Conservation (phyloP, 1,140 invertebrate species). For the Zaprionus inermis region DNA sequence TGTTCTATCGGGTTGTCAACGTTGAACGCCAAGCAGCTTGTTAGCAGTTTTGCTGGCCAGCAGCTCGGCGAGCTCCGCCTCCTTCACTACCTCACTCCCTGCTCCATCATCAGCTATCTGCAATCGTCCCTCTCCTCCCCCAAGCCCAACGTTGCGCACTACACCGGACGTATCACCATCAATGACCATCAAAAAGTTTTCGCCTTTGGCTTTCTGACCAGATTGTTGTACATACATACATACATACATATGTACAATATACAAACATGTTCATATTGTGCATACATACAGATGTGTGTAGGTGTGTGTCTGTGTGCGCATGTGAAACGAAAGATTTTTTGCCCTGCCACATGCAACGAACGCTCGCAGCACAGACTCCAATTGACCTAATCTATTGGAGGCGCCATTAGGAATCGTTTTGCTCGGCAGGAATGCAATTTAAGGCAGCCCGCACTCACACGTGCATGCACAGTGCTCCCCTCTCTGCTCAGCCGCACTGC, state of each 20-base stretch:
- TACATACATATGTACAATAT: slow-evolving; percentile 14
- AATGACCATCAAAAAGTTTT: slow-evolving; percentile 72
- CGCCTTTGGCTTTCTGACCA: slow-evolving; percentile 53
- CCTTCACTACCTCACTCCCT: neutral
- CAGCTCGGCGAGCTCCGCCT: neutral
- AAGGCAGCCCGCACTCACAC: slow-evolving; percentile 41
- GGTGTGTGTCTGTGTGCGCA: neutral
- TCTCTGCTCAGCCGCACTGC: neutral
- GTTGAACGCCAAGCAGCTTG: slow-evolving; percentile 52
- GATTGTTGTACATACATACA: slow-evolving; percentile 4
- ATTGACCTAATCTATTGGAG: slow-evolving; percentile 57
- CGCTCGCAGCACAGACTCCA: slow-evolving; percentile 40
- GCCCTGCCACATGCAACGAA: slow-evolving; percentile 28
- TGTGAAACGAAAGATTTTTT: slow-evolving; percentile 39
- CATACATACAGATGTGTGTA: neutral
- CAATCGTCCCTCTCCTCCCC: too few relatives aligned
- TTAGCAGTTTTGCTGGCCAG: slow-evolving; percentile 60
- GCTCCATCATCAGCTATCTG: too few relatives aligned
- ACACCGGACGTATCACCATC: slow-evolving; percentile 73
- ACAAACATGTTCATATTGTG: neutral
- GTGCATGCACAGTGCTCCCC: neutral
- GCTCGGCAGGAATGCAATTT: slow-evolving; percentile 66
- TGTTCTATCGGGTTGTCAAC: slow-evolving; percentile 62
- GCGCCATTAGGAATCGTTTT: slow-evolving; percentile 80
- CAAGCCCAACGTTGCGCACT: neutral